Evolutionary conservation across 2,113 vertebrate genomes (phyloP).

Genomic region (Cephalophus harveyi): DNA sequence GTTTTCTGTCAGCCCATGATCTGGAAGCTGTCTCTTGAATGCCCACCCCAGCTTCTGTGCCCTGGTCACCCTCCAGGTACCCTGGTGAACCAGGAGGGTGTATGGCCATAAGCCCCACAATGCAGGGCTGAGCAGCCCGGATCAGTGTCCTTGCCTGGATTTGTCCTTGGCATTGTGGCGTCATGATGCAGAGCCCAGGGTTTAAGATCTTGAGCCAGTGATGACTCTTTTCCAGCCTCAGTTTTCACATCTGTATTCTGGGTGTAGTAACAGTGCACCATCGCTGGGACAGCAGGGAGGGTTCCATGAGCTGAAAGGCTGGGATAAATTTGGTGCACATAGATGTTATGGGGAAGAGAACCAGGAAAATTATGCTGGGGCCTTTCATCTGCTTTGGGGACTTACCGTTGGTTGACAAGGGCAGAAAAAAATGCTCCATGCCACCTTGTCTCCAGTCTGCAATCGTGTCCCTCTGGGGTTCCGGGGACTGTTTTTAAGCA

Average conservation of each 20-base stretch:
- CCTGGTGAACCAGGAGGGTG: neutral
- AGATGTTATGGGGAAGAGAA: neutral
- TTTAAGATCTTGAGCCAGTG: too few relatives aligned
- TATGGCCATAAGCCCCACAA: neutral
- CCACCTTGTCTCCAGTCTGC: neutral
- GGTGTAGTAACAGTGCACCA: too few relatives aligned
- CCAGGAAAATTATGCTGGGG: neutral
- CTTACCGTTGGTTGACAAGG: neutral
- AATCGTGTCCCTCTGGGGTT: neutral
- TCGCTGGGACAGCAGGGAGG: too few relatives aligned
- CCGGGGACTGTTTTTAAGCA: neutral
- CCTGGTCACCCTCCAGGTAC: neutral
- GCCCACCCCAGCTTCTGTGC: neutral
- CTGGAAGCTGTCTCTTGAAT: neutral
- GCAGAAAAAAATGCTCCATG: neutral
- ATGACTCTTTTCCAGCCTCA: too few relatives aligned
- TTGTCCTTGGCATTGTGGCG: too few relatives aligned
- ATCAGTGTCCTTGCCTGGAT: too few relatives aligned
- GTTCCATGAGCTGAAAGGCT: too few relatives aligned
- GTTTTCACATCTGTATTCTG: too few relatives aligned
- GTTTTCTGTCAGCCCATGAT: neutral
- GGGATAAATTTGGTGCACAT: neutral
- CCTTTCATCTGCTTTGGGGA: neutral
- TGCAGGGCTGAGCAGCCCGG: neutral
- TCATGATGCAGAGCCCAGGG: too few relatives aligned